A percentile compares a stretch with the other conserved stretches of the same genome.
phyloP scores from a whole-genome alignment of 2,113 vertebrate species.

The Etia nguti region DNA sequence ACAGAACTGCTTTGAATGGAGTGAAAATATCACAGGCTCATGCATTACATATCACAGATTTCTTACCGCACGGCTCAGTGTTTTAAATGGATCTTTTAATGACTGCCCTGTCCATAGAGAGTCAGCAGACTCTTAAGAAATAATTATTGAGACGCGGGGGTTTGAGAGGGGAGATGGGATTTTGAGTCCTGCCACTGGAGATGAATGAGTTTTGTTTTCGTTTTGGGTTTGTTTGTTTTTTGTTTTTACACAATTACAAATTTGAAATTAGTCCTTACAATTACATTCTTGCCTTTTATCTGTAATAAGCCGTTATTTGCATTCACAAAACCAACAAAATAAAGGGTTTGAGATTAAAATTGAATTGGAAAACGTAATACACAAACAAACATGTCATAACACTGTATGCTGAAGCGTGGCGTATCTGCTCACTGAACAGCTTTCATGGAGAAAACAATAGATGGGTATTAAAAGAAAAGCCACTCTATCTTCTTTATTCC shows the following conservation, averaged over 20 bases:
- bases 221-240: background rate
- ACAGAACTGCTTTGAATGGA: constrained; percentile 6
- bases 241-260: background rate
- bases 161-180: background rate
- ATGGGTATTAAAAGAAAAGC: background rate
- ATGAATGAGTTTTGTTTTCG: background rate
- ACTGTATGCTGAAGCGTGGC: background rate
- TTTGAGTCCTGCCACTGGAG: background rate
- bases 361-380: background rate
- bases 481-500: background rate
- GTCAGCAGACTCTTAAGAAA: constrained; percentile 6
- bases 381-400: background rate
- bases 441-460: background rate
- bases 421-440: background rate
- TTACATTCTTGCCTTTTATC: background rate
- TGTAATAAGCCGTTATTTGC: background rate
- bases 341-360: background rate
- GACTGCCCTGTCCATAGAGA: background rate
- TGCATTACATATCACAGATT: background rate
- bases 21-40: background rate
- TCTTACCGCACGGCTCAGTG: background rate
- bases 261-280: background rate
- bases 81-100: constrained; percentile 30
- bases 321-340: background rate
- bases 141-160: background rate